Evolutionary conservation across 2,797 vertebrate species (phyloP).

Genomic region (Diplodus puntazzo): DNA sequence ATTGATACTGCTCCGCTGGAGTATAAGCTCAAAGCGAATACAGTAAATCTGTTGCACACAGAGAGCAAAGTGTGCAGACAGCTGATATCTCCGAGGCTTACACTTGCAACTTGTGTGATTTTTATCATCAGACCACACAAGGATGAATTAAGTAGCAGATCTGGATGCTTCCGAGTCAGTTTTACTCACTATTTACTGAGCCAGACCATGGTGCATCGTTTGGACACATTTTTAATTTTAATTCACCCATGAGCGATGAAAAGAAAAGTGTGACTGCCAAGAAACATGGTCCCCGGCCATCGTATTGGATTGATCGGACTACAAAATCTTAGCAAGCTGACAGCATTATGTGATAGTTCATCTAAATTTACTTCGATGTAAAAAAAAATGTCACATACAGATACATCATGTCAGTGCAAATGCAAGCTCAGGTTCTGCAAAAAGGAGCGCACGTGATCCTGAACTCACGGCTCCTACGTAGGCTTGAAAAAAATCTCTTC

Average conservation of each 20-base stretch:
- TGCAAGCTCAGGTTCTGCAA: slow-evolving; percentile 64
- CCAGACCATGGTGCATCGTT: slow-evolving; percentile 47
- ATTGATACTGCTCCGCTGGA: slow-evolving; percentile 38
- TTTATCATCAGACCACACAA: slow-evolving; percentile 51
- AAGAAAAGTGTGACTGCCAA: slow-evolving; percentile 20
- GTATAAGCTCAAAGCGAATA: slow-evolving; percentile 32
- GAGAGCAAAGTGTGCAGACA: slow-evolving; percentile 27
- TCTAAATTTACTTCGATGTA: slow-evolving; percentile 46
- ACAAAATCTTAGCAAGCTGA: slow-evolving; percentile 29
- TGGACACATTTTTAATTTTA: slow-evolving; percentile 28
- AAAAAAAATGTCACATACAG: slow-evolving; percentile 36
- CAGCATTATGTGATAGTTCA: slow-evolving; percentile 50
- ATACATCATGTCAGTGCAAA: slow-evolving; percentile 41
- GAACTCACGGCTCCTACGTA: slow-evolving; percentile 38
- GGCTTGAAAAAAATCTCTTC: slow-evolving; percentile 41
- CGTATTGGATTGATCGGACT: slow-evolving; percentile 30
- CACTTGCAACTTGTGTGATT: slow-evolving; percentile 53
- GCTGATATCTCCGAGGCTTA: slow-evolving; percentile 24
- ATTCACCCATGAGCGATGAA: slow-evolving; percentile 33
- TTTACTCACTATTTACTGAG: slow-evolving; percentile 58
- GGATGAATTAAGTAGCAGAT: slow-evolving; percentile 70
- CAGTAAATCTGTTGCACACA: slow-evolving; percentile 44
- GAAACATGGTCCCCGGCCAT: slow-evolving; percentile 25
- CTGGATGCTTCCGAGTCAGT: slow-evolving; percentile 71
- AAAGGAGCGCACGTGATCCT: slow-evolving; percentile 15